A percentile compares a stretch with the other conserved stretches of the same genome.
phyloP scores from a whole-genome alignment of 2,797 vertebrate genomes.

The Leptatherina wallacei region DNA sequence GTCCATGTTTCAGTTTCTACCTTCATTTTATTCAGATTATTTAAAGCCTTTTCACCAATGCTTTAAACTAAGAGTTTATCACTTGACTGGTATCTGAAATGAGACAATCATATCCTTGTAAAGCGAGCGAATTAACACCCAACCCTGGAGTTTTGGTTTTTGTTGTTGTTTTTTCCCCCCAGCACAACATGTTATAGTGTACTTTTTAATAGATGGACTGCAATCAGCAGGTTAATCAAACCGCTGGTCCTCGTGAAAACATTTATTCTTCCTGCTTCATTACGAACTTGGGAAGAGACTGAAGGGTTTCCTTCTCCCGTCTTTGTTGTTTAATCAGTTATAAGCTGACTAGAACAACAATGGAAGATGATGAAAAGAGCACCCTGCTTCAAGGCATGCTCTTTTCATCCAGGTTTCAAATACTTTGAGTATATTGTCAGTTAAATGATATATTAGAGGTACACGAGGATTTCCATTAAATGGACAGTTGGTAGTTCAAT shows the following conservation, averaged over 20 bases:
- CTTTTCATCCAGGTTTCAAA: not conserved
- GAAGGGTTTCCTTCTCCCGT: not conserved
- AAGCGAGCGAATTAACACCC: not conserved
- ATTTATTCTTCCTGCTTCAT: not conserved
- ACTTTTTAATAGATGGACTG: not conserved
- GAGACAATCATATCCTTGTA: not conserved
- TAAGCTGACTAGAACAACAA: not conserved
- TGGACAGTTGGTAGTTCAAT: not conserved
- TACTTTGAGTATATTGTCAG: not conserved
- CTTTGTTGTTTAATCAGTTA: not conserved
- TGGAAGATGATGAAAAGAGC: not conserved
- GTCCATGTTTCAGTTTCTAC: constrained; percentile 7
- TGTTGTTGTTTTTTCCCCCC: not conserved
- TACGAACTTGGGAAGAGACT: not conserved
- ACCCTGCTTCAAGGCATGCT: not conserved
- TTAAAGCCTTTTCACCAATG: constrained; percentile 1
- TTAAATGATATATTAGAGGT: not conserved
- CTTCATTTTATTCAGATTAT: not conserved
- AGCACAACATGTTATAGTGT: not conserved
- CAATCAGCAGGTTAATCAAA: not conserved
- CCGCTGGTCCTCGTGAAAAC: not conserved
- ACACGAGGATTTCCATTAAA: not conserved
- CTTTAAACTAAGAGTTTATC: not conserved
- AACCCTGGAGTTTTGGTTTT: not conserved
- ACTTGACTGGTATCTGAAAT: not conserved